Evolutionary conservation across 2,888 invertebrate genomes (phyloP), one percentile per base, ranked within the genome.

Genomic region (Muscina levida): DNA sequence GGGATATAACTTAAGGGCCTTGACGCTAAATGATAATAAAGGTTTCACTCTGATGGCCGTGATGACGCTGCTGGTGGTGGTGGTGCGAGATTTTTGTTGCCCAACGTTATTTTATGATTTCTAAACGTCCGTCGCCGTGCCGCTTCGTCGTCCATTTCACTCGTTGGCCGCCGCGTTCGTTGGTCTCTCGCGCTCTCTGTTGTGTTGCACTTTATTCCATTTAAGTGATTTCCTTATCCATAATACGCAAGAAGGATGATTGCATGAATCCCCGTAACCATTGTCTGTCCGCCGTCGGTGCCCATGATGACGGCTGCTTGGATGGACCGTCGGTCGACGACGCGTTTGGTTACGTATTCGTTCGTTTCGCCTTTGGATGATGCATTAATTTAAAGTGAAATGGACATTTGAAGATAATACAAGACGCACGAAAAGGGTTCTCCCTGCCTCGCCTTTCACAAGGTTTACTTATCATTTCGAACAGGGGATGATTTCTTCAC

Each of bases 321-420:
- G 68, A 73, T 72, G 75, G 67, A 68, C 67, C 10, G 46, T 31
- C 51, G 68, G 70, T 72, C 72, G 67, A 68, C 67, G 72, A 19
- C 2, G 19, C 17, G 37, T 39, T 39, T 37, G 17, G 59, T 1
- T 59, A 1, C 17, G 37, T 31, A 31, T 31, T 31, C 8, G 59
- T 67, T 71, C 57, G 22, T 48, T 39, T 53, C 5, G 53, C 53
- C 24, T 15, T 53, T 22, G 62, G 77, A 70, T 77, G 81, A 77
- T 75, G 81, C 75, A 81, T 75, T 75, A 72, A 72, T 81, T 81
- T 68, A 46, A 77, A 81, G 37, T 72, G 68, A 77, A 77, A 77
- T 81, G 81, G 81, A 77, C 81, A 81, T 77, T 77, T 74, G 42
- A 59, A 65, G 71, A 77, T 77, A 81, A 77, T 42, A 56, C 13